Evolutionary conservation across 1,140 invertebrate genomes (phyloP).

Genomic region (Nasonia vitripennis): DNA sequence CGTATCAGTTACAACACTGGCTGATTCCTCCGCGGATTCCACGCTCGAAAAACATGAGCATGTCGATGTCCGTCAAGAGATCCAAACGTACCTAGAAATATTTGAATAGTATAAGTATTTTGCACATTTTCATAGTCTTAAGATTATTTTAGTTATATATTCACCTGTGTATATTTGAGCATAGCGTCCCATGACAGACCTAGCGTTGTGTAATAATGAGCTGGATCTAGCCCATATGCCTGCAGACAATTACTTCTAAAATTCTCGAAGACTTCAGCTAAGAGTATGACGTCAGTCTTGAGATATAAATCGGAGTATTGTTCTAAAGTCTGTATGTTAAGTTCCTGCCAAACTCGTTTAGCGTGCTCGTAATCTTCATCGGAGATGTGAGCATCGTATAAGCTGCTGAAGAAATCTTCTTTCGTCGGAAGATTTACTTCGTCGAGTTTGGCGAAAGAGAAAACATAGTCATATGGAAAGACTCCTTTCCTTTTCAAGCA

Average conservation of each 20-base stretch:
- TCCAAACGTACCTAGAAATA: too few relatives aligned
- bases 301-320: too few relatives aligned
- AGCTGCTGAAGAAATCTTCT: slow-evolving; percentile 37
- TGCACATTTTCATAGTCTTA: too few relatives aligned
- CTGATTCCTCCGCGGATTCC: background rate
- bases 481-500: slow-evolving; percentile 37
- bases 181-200: background rate
- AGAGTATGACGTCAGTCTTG: too few relatives aligned
- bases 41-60: background rate
- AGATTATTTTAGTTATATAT: too few relatives aligned
- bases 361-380: too few relatives aligned
- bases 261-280: too few relatives aligned
- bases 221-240: slow-evolving; percentile 4
- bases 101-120: too few relatives aligned
- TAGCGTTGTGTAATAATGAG: background rate
- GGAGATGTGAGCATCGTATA: too few relatives aligned
- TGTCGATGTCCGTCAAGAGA: slow-evolving; percentile 50
- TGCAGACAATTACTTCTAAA: too few relatives aligned
- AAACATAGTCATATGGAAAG: slow-evolving; percentile 47
- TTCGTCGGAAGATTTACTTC: slow-evolving; percentile 71
- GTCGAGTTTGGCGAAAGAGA: slow-evolving; percentile 59
- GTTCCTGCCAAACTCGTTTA: too few relatives aligned
- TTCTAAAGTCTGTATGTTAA: too few relatives aligned
- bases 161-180: background rate
- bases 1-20: background rate